A percentile compares a stretch with the other conserved stretches of the same genome.
Conservation (phyloP, 1,140 invertebrate genomes). For the Neotoxoptera formosana region DNA sequence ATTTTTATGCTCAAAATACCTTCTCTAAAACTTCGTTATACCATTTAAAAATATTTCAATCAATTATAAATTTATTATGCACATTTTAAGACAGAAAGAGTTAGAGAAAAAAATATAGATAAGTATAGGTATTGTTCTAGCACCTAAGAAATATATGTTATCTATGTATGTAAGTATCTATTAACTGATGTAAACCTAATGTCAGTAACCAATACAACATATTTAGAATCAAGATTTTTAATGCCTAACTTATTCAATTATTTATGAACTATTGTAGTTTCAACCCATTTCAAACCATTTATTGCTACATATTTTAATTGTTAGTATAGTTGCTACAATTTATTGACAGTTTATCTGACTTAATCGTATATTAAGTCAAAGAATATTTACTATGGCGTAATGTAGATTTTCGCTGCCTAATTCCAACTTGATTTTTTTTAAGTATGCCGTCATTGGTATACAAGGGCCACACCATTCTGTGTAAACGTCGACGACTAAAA, state of each 20-base stretch:
- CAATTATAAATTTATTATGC: no score
- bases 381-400: constrained; percentile 75
- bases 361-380: not conserved
- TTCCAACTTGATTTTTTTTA: constrained; percentile 90
- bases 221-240: not conserved
- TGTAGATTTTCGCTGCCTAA: constrained; percentile 82
- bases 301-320: not conserved
- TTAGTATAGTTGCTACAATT: not conserved
- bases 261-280: not conserved
- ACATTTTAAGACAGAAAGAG: no score
- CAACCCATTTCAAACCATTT: not conserved
- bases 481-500: constrained; percentile 85
- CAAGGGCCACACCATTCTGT: constrained; percentile 95
- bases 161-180: not conserved
- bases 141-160: not conserved
- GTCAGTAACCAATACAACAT: not conserved
- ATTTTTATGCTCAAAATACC: not conserved
- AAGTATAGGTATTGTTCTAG: no score
- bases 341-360: no score
- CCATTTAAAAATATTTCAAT: no score
- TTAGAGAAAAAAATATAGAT: no score
- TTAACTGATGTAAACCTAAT: not conserved
- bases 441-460: constrained; percentile 82
- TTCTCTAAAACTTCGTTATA: not conserved
- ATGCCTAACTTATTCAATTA: not conserved